Conservation (phyloP, 1,140 invertebrate genomes). For the Atopsyche davidsoni region DNA sequence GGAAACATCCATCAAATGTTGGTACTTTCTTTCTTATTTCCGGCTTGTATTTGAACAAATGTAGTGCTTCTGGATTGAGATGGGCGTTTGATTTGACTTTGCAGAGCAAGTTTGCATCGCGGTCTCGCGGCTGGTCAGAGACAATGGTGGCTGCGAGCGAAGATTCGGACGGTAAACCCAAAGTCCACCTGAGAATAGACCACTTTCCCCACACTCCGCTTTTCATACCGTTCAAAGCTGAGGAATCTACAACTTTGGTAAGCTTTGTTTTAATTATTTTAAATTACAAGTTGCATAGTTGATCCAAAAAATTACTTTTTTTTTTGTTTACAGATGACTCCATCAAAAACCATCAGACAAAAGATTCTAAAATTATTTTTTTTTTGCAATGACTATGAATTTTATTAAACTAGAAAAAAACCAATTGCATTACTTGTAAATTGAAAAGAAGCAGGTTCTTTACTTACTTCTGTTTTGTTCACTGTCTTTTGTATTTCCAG, state of each 20-base stretch:
- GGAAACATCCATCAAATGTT: not conserved
- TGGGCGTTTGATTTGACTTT: slow-evolving; percentile 28
- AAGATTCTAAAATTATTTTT: too few species aligned
- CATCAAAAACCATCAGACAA: too few species aligned
- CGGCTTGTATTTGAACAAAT: not conserved
- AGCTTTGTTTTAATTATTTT: not conserved
- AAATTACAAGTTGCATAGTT: too few species aligned
- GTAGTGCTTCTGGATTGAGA: not conserved
- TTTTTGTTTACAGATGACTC: too few species aligned
- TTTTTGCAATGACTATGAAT: too few species aligned
- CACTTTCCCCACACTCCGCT: slow-evolving; percentile 36
- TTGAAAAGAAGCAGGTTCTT: too few species aligned
- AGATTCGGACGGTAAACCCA: slow-evolving; percentile 25
- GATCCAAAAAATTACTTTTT: too few species aligned
- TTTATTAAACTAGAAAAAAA: too few species aligned
- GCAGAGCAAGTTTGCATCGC: slow-evolving; percentile 65
- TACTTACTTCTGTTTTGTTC: not conserved
- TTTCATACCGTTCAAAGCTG: slow-evolving; percentile 19
- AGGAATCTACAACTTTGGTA: slow-evolving; percentile 25
- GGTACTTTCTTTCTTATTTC: not conserved
- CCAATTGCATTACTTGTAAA: too few species aligned
- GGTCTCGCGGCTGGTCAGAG: slow-evolving; percentile 64
- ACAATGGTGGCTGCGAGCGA: slow-evolving; percentile 39
- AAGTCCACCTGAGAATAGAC: slow-evolving; percentile 52
- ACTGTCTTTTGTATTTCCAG: slow-evolving; percentile 8